phyloP scores from a whole-genome alignment of 37 sponge, comb jelly and placozoan genomes.

The Mnemiopsis leidyi region DNA sequence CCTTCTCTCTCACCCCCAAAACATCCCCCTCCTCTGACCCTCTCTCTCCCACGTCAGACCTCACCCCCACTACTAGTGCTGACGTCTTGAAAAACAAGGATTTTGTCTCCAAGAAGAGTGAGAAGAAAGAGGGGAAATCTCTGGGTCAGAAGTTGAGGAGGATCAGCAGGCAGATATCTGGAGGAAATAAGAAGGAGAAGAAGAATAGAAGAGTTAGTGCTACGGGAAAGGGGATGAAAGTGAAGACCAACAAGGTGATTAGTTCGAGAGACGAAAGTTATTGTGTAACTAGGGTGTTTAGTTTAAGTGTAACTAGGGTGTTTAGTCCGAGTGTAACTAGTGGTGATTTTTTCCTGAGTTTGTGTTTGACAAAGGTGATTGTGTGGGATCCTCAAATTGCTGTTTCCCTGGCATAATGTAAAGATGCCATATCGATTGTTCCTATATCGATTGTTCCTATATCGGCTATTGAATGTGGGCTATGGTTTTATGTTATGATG shows the following conservation, averaged over 20 bases:
- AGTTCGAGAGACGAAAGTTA: too few relatives aligned
- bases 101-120: neutral
- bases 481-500: too few relatives aligned
- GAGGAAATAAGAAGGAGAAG: neutral
- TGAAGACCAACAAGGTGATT: neutral
- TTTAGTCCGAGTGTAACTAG: too few relatives aligned
- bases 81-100: neutral
- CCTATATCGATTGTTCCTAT: too few relatives aligned
- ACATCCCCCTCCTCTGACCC: neutral
- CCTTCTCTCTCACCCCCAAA: neutral
- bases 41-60: neutral
- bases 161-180: conserved; percentile 1
- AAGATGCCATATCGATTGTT: too few relatives aligned
- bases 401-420: too few relatives aligned
- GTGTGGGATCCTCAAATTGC: too few relatives aligned
- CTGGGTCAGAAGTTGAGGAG: neutral
- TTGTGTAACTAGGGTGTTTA: too few relatives aligned
- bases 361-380: too few relatives aligned
- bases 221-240: neutral
- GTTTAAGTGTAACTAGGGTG: too few relatives aligned
- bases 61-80: neutral
- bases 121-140: neutral
- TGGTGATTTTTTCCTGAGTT: too few relatives aligned
- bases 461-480: too few relatives aligned
- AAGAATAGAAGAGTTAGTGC: neutral